phyloP scores from a whole-genome alignment of 2,888 invertebrate genomes.

The Aspidiotus rigidus region DNA sequence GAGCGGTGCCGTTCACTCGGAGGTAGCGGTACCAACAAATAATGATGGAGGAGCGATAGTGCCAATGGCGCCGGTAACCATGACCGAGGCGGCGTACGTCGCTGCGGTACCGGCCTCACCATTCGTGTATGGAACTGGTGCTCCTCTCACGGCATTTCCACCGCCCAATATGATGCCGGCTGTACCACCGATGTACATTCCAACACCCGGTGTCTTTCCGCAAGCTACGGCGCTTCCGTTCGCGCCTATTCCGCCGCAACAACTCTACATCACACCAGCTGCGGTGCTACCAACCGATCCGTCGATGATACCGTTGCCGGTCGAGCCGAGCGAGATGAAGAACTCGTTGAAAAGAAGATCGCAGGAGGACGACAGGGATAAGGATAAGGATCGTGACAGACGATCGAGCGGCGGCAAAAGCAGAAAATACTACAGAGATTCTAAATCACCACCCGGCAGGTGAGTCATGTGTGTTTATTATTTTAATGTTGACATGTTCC shows the following conservation, averaged over 20 bases:
- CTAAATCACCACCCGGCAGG: conserved; percentile 17
- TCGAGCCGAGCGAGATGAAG: not conserved
- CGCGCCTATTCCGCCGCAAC: conserved; percentile 13
- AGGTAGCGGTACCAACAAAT: not conserved
- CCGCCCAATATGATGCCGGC: conserved; percentile 11
- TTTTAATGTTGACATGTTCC: not conserved
- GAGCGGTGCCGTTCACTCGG: not conserved
- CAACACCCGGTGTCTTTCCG: conserved; percentile 14
- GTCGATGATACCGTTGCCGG: conserved; percentile 19
- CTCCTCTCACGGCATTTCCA: not conserved
- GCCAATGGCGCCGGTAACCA: not conserved
- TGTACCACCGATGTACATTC: conserved; percentile 14
- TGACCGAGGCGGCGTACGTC: not conserved
- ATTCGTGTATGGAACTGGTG: not conserved
- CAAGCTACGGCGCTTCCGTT: conserved; percentile 12
- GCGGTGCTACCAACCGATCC: conserved; percentile 16
- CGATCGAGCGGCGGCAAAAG: not conserved
- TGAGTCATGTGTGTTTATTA: not conserved
- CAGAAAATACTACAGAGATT: not conserved
- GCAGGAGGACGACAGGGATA: not conserved
- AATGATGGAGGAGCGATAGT: not conserved
- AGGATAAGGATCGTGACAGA: not conserved
- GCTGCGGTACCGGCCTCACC: conserved; percentile 3
- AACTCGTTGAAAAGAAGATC: conserved; percentile 11
- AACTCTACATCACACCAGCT: conserved; percentile 7